Evolutionary conservation across 1,140 invertebrate species (phyloP).

Genomic region (Cydia pomonella): DNA sequence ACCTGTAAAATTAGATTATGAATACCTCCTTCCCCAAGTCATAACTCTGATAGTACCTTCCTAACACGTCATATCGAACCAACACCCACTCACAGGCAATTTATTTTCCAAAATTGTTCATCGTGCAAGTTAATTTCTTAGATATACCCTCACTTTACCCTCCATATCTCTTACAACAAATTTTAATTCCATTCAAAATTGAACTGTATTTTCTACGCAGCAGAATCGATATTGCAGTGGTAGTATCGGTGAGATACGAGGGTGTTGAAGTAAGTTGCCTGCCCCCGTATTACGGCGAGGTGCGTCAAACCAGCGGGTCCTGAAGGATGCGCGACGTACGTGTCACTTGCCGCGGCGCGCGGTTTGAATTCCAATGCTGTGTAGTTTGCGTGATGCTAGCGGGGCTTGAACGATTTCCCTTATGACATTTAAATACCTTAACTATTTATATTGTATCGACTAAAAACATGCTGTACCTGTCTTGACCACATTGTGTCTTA

Average conservation of each 20-base stretch:
- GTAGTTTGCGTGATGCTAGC: neutral
- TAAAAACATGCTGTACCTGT: too few relatives aligned
- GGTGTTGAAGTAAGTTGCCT: neutral
- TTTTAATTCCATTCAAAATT: neutral
- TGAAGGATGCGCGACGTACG: slow-evolving; percentile 30
- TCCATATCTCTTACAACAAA: neutral
- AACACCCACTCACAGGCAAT: slow-evolving; percentile 19
- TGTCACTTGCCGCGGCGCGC: slow-evolving; percentile 38
- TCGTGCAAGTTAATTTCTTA: slow-evolving; percentile 30
- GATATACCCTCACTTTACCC: neutral
- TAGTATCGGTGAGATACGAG: neutral
- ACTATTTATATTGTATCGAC: too few relatives aligned
- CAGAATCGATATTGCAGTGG: neutral
- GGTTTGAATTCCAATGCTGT: slow-evolving; percentile 24
- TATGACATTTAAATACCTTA: too few relatives aligned
- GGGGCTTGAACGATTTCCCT: neutral
- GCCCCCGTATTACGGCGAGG: slow-evolving; percentile 15
- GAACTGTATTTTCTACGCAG: neutral
- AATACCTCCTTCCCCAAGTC: neutral
- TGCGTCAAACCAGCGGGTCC: slow-evolving; percentile 26
- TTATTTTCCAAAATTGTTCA: slow-evolving; percentile 27
- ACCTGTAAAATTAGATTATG: neutral
- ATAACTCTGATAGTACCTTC: neutral
- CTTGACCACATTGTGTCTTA: too few relatives aligned
- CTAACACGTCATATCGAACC: neutral